Evolutionary conservation across 2,797 vertebrate species (phyloP).

Genomic region (Crocidura indochinensis): DNA sequence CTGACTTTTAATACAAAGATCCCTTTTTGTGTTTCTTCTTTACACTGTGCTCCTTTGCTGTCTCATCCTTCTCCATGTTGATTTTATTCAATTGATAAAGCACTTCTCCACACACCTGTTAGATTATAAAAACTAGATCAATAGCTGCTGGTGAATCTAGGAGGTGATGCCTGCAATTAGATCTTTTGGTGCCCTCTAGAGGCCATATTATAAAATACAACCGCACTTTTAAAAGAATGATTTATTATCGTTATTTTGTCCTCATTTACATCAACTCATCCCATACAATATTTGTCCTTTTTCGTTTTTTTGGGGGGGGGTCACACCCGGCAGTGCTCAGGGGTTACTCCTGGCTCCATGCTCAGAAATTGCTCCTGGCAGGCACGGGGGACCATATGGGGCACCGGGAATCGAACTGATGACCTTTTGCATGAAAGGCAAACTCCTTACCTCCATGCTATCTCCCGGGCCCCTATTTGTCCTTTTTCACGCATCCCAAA

Average conservation of each 20-base stretch:
- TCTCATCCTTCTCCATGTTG: constrained; percentile 95
- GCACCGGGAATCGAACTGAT: no score
- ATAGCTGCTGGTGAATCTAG: constrained; percentile 80
- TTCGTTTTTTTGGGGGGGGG: no score
- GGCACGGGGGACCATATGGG: no score
- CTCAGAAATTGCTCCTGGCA: no score
- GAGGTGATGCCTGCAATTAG: constrained; percentile 81
- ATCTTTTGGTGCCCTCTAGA: constrained; percentile 92
- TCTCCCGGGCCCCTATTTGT: no score
- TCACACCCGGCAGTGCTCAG: no score
- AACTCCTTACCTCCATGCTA: no score
- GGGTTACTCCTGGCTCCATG: no score
- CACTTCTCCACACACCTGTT: constrained; percentile 95
- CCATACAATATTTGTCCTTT: no score
- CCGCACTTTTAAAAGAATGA: constrained; percentile 44
- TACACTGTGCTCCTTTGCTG: constrained; percentile 95
- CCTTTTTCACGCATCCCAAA: not conserved
- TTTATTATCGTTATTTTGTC: not conserved
- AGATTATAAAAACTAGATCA: constrained; percentile 87
- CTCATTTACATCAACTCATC: no score
- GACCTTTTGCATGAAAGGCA: no score
- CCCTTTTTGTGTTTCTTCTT: constrained; percentile 92
- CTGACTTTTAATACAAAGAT: constrained; percentile 94
- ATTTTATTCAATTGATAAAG: constrained; percentile 94
- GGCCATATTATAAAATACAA: constrained; percentile 79